Conservation (phyloP, 2,113 vertebrate species). For the Labeo rohita region DNA sequence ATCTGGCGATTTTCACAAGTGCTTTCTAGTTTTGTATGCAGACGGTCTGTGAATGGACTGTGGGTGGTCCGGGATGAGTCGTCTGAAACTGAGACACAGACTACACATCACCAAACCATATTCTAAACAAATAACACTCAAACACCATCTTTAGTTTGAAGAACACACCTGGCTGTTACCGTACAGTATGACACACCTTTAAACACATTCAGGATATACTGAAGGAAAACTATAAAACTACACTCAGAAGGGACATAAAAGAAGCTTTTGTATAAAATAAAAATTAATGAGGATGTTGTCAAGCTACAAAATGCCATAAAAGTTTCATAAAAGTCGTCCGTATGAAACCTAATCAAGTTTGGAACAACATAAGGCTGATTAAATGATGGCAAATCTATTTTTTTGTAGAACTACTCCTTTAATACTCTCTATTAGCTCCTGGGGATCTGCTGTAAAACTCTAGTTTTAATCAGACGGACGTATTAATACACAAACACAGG, state of each 20-base stretch:
- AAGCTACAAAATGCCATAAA: neutral
- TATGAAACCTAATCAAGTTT: neutral
- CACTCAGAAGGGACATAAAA: neutral
- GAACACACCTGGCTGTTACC: neutral
- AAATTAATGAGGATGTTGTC: neutral
- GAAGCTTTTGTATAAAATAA: neutral
- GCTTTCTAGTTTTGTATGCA: neutral
- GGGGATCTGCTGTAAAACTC: neutral
- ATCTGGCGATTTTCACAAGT: neutral
- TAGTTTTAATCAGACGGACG: neutral
- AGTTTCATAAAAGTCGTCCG: neutral
- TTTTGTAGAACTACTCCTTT: neutral
- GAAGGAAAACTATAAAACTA: neutral
- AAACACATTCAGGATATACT: neutral
- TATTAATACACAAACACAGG: constrained; percentile 14
- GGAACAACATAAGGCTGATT: neutral
- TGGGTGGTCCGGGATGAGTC: neutral
- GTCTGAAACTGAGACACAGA: neutral
- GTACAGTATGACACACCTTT: neutral
- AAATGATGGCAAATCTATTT: neutral
- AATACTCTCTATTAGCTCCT: neutral
- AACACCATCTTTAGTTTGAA: neutral
- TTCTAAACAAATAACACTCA: neutral
- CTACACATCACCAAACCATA: neutral
- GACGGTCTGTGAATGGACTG: neutral